A percentile compares a stretch with the other conserved stretches of the same genome.
Conservation (phyloP, 2,797 vertebrate species). For the Cirrhinus mrigala region DNA sequence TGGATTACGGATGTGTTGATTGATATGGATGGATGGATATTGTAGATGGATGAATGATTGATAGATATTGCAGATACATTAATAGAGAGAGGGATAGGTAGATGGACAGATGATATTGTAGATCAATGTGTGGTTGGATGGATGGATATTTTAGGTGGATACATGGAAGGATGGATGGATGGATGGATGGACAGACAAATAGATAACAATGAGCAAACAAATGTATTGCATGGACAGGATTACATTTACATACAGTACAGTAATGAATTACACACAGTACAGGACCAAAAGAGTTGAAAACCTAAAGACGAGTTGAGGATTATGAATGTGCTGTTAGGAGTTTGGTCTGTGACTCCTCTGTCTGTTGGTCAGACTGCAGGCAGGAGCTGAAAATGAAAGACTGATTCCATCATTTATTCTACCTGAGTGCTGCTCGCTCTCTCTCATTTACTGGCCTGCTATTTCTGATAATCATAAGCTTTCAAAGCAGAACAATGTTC, state of each 20-base stretch:
- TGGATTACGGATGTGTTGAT: no score
- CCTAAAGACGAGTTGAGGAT: not conserved
- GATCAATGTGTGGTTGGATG: not conserved
- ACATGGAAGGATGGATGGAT: not conserved
- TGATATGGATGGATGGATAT: not conserved
- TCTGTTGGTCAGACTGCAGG: not conserved
- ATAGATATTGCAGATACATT: not conserved
- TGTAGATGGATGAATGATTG: not conserved
- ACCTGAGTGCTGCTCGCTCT: slow-evolving; percentile 39
- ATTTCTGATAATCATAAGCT: slow-evolving; percentile 61
- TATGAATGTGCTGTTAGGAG: not conserved
- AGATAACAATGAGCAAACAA: not conserved
- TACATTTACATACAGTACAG: not conserved
- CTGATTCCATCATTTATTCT: slow-evolving; percentile 45
- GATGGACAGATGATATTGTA: not conserved
- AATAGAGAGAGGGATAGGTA: not conserved
- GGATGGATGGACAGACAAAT: not conserved
- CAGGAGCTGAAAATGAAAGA: slow-evolving; percentile 41
- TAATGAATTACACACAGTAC: not conserved
- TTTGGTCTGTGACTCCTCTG: not conserved
- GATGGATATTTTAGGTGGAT: not conserved
- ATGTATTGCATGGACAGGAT: not conserved
- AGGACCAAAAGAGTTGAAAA: not conserved
- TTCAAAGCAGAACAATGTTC: slow-evolving; percentile 50
- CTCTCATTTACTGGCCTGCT: slow-evolving; percentile 51